Base-by-base conservation (phyloP, 2,113 vertebrate genomes). In the Sigmodon hispidus region DNA sequence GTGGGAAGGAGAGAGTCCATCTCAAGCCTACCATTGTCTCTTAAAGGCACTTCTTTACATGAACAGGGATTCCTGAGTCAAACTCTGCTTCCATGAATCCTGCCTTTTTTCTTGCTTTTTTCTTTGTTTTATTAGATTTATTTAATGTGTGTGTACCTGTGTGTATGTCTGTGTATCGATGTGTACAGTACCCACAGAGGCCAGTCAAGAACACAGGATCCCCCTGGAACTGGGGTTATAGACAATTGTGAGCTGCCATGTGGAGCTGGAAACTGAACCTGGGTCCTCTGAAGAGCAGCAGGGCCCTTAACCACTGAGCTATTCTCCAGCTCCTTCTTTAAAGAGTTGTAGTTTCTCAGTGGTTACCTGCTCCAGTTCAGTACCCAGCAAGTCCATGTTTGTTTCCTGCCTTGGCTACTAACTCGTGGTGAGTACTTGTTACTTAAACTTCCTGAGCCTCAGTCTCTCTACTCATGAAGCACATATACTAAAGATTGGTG, bases 21-120 rank as follows among this genome's bases (percentile, higher is more conserved):
- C 31, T 24, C 40, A 43, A 50, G 34, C 31, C 7, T 34, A 5
- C 11, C 40, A 12, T 3, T 1, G 21, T 91, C 13, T n/a, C 43
- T 21, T 21, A 21, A 70, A 69, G 43, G 17, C 0, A 12, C 29
- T 76, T 26, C 1, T 4, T 45, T 69, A 0, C 0, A 0, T 29
- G 9, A 1, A 11, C 61, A 6, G 1, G 2, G 40, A 36, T 55
- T 67, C 21, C 85, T 21, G 26, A 26, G 3, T 36, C 9, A 29
- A 73, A 24, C 16, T 73, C 11, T n/a, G 65, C 45, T 45, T 45
- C 50, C 8, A 36, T 17, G 63, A 59, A 1, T 34, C 65, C 24
- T 17, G 22, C 8, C 63, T 6, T 55, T 76, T 76, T n/a, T n/a
- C n/a, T n/a, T 67, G n/a, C n/a, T 67, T 34, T 24, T 72, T 45